phyloP scores from a whole-genome alignment of 2,797 vertebrate genomes.

The Melanogrammus aeglefinus region DNA sequence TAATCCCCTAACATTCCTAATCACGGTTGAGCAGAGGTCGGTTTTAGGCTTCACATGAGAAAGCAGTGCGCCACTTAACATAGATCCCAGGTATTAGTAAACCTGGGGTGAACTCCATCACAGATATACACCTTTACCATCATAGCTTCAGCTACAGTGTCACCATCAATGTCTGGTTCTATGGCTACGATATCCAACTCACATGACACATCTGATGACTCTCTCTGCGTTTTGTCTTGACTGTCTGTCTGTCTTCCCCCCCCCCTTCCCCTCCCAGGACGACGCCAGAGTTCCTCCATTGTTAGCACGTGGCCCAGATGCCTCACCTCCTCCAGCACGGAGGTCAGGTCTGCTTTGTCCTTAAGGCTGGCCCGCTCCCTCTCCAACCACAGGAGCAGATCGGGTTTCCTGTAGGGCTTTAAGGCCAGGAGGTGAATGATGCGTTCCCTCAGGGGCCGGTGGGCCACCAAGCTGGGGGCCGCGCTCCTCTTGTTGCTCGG shows the following conservation, averaged over 20 bases:
- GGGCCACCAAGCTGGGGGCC: slow-evolving; percentile 60
- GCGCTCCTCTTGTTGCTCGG: slow-evolving; percentile 74
- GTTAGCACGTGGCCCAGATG: slow-evolving; percentile 28
- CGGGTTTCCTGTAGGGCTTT: slow-evolving; percentile 74
- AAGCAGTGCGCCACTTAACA: slow-evolving; percentile 52
- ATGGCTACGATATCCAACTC: not conserved
- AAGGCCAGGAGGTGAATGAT: slow-evolving; percentile 75
- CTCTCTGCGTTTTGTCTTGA: not conserved
- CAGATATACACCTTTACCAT: not conserved
- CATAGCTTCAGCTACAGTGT: not conserved
- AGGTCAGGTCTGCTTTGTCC: slow-evolving; percentile 70
- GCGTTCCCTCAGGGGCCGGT: slow-evolving; percentile 72
- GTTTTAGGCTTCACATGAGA: slow-evolving; percentile 52
- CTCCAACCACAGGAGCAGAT: slow-evolving; percentile 75
- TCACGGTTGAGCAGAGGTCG: slow-evolving; percentile 60
- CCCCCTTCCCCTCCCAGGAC: too few relatives aligned
- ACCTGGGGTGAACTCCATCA: slow-evolving; percentile 41
- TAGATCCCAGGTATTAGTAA: slow-evolving; percentile 54
- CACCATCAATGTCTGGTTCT: not conserved
- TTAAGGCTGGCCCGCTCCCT: slow-evolving; percentile 67
- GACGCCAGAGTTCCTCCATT: not conserved
- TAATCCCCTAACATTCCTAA: slow-evolving; percentile 68
- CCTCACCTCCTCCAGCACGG: slow-evolving; percentile 77
- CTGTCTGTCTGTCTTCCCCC: not conserved
- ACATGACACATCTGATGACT: not conserved